Base-by-base conservation (phyloP, 2,797 vertebrate species). In the Oryzias sinensis region DNA sequence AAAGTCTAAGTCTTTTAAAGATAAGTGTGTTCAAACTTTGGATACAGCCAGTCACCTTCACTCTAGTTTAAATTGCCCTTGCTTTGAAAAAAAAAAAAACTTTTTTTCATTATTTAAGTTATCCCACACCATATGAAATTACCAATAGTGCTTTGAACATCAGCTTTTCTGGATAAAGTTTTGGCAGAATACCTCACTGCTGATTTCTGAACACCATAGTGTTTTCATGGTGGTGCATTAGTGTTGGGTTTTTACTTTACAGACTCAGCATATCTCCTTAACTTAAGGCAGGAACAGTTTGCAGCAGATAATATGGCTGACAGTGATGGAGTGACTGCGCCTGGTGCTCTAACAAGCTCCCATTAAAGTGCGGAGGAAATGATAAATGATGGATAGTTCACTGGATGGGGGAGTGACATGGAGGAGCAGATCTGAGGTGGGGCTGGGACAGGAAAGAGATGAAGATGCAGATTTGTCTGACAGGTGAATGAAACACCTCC, bases 341-440 rank as follows among this genome's bases (percentile, higher is more conserved):
- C 59, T 59, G 56, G 14, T 33, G 6, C 61, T 63, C 47, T 43
- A 62, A 70, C 67, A 68, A 69, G 70, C 51, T 62, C 55, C 64
- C 57, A 57, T 69, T 43, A 63, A 49, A 65, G 45, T 25, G 58
- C 62, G 53, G n/a, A 27, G 22, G 33, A 27, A 5, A 53, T 69
- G 58, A 61, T 41, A 68, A 47, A 56, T 82, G 74, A 83, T 80
- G 69, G 68, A 81, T 75, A 20, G 62, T 65, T 59, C 53, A 13
- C 43, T 53, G 51, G 37, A 59, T 18, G 47, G 47, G 68, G 56
- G 58, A 53, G 70, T 44, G 72, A 71, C 70, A 68, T 1, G 55
- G 56, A 68, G 69, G 62, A 69, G 64, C 56, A 16, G 53, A 68
- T 75, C 55, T 56, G 56, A 70, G 61, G 49, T 70, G 54, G 53